Conservation (phyloP, 1,140 invertebrate species). For the Sipha flava region DNA sequence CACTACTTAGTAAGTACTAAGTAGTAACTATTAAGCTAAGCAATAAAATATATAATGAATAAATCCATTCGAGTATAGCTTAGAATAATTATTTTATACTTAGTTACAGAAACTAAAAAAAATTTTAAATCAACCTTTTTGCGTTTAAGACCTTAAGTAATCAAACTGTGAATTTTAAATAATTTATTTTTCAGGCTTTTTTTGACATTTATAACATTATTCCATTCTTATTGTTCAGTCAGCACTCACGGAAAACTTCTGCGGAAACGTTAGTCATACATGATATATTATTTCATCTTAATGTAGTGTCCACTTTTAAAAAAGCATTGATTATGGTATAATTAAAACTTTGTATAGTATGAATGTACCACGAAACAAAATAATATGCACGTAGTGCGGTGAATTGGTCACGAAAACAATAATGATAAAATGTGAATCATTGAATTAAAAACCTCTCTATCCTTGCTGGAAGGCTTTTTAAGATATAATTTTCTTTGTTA, state of each 20-base stretch:
- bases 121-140: too few species aligned
- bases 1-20: too few species aligned
- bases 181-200: too few species aligned
- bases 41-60: too few species aligned
- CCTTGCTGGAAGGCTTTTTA: background rate
- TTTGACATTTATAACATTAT: too few species aligned
- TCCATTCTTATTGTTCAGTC: too few species aligned
- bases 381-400: background rate
- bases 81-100: too few species aligned
- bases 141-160: too few species aligned
- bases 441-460: constrained; percentile 1
- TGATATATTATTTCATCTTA: background rate
- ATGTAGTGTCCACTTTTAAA: background rate
- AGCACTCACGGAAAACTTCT: background rate
- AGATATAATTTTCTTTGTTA: constrained; percentile 8
- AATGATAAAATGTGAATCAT: constrained; percentile 18
- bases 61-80: too few species aligned
- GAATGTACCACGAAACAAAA: background rate
- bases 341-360: constrained; percentile 1
- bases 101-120: too few species aligned
- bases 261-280: constrained; percentile 22
- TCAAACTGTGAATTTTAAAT: too few species aligned
- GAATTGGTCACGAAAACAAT: constrained; percentile 24
- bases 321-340: background rate
- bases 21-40: too few species aligned